Evolutionary conservation across 2,888 invertebrate species (phyloP).

Genomic region (Ophion obscuratus): DNA sequence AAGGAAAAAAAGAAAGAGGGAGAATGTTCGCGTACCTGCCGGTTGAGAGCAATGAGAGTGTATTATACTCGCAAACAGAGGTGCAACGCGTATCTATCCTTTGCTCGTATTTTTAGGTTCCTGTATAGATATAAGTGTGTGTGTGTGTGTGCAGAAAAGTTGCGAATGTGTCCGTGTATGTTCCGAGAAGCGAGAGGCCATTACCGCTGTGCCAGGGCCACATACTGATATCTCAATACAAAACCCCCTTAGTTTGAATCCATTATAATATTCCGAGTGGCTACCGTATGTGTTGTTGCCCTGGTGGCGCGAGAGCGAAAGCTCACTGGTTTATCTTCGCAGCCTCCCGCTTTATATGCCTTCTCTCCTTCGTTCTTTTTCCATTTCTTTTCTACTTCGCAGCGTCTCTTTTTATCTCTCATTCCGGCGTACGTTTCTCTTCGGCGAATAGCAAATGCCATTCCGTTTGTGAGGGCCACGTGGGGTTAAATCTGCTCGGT

Average conservation of each 20-base stretch:
- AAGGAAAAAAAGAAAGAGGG: constrained; percentile 27
- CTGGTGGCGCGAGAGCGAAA: constrained; percentile 50
- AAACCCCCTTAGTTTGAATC: constrained; percentile 82
- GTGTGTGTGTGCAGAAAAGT: constrained; percentile 3
- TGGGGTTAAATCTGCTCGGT: constrained; percentile 60
- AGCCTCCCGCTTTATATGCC: constrained; percentile 61
- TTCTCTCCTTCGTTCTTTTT: constrained; percentile 49
- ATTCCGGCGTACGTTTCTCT: constrained; percentile 39
- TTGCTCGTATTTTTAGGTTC: constrained; percentile 17
- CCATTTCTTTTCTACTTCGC: neutral
- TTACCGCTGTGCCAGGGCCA: constrained; percentile 80
- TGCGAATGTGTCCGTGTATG: constrained; percentile 61
- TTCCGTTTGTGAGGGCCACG: constrained; percentile 64
- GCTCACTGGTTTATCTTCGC: constrained; percentile 49
- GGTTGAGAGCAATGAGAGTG: constrained; percentile 41
- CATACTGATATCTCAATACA: constrained; percentile 84
- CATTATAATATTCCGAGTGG: constrained; percentile 80
- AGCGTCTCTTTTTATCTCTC: constrained; percentile 35
- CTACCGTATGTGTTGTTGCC: constrained; percentile 55
- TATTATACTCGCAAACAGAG: constrained; percentile 64
- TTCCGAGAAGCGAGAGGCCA: constrained; percentile 82
- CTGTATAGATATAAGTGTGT: constrained; percentile 11
- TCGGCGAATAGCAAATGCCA: constrained; percentile 70
- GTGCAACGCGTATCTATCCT: constrained; percentile 75
- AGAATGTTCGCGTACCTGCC: constrained; percentile 51